These are phyloP conservation scores for Onchidella celtica DNA, from an alignment of 2,888 invertebrate species.

Conservation along the genomic window DNA sequence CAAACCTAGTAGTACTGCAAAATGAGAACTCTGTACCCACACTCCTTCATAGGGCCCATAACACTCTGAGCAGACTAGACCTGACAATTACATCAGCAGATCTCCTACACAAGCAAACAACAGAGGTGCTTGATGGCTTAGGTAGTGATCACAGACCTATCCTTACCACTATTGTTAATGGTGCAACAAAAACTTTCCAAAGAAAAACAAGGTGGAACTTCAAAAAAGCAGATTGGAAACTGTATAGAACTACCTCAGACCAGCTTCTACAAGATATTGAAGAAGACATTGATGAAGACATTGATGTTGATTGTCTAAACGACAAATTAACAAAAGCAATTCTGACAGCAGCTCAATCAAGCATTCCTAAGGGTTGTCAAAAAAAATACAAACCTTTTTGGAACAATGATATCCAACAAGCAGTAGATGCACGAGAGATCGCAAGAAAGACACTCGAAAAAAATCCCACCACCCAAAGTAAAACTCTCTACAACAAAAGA, in stretches of 20 bases:
- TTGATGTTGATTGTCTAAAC: neutral
- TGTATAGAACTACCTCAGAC: neutral
- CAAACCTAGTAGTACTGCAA: neutral
- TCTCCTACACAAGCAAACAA: neutral
- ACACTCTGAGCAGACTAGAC: neutral
- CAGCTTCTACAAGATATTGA: too few species aligned
- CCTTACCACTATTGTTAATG: neutral
- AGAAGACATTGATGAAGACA: neutral
- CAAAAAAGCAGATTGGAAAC: constrained; percentile 4
- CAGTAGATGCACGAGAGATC: neutral
- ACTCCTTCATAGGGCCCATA: neutral
- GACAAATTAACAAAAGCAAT: neutral
- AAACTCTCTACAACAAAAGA: neutral
- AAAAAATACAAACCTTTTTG: constrained; percentile 2
- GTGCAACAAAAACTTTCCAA: neutral
- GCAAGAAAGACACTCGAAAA: neutral
- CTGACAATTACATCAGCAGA: neutral
- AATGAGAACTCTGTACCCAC: neutral
- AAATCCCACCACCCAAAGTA: neutral
- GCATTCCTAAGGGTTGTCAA: neutral
- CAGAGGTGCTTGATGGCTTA: constrained; percentile 1
- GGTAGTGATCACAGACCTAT: constrained; percentile 13
- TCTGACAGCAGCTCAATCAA: neutral
- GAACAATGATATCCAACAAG: neutral
- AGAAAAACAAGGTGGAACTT: constrained; percentile 22